Evolutionary conservation across 1,140 invertebrate genomes (phyloP).

Genomic region (Heterodera schachtii): DNA sequence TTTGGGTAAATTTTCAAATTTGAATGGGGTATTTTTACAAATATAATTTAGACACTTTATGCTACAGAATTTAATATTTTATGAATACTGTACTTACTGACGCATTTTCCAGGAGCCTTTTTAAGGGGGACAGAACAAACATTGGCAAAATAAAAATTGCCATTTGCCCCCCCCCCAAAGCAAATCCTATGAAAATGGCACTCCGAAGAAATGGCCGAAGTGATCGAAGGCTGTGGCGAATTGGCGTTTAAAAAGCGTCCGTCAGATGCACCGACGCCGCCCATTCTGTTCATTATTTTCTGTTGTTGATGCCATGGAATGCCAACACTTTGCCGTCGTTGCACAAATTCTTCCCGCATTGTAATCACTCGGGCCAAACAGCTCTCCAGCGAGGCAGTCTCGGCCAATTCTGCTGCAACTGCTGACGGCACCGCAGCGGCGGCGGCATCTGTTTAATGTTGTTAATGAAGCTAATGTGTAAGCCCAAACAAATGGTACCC

Average conservation of each 20-base stretch:
- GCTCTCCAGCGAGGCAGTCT: slow-evolving; percentile 5
- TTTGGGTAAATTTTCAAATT: too few relatives aligned
- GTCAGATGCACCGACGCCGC: background rate
- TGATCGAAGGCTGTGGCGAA: slow-evolving; percentile 21
- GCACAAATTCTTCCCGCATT: background rate
- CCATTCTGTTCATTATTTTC: background rate
- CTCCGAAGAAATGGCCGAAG: slow-evolving; percentile 28
- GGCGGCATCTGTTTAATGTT: too few relatives aligned
- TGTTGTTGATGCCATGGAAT: background rate
- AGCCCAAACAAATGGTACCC: too few relatives aligned
- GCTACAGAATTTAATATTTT: too few relatives aligned
- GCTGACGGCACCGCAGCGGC: too few relatives aligned
- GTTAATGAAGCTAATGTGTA: too few relatives aligned
- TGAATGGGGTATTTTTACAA: too few relatives aligned
- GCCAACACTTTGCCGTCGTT: background rate
- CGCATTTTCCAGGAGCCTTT: too few relatives aligned
- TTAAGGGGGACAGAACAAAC: too few relatives aligned
- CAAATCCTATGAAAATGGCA: background rate
- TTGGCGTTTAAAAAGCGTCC: background rate
- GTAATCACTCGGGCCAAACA: slow-evolving; percentile 2
- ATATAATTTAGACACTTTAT: too few relatives aligned
- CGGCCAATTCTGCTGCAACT: background rate
- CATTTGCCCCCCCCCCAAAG: background rate
- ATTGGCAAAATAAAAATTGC: background rate
- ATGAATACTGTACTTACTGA: too few relatives aligned